A percentile compares a stretch with the other conserved stretches of the same genome.
phyloP scores from a whole-genome alignment of 2,888 invertebrate genomes.

The Tortrix viridana region DNA sequence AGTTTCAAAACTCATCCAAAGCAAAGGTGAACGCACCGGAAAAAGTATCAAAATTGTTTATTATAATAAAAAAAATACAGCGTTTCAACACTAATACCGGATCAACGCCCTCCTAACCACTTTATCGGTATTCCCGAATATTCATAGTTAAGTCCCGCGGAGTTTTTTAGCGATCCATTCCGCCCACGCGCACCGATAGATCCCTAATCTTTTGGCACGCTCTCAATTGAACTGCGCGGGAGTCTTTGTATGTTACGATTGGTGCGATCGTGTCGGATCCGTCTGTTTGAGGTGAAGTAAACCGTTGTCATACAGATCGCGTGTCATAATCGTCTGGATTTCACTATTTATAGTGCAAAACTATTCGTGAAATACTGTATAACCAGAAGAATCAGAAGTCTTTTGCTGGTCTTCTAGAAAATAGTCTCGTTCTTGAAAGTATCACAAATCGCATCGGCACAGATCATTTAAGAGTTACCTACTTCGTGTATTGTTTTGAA shows the following conservation, averaged over 20 bases:
- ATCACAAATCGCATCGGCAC: too few species aligned
- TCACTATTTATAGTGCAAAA: too few species aligned
- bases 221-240: slow-evolving; percentile 67
- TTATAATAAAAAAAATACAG: slow-evolving; percentile 9
- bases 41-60: background rate
- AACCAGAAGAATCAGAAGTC: too few species aligned
- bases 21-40: background rate
- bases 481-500: too few species aligned
- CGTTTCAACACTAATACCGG: slow-evolving; percentile 22
- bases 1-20: too few species aligned
- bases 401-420: too few species aligned
- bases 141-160: slow-evolving; percentile 52
- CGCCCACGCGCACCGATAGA: slow-evolving; percentile 61
- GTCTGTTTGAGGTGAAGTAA: slow-evolving; percentile 23
- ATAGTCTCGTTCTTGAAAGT: too few species aligned
- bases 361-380: too few species aligned
- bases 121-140: slow-evolving; percentile 32
- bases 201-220: slow-evolving; percentile 74
- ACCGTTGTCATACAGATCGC: too few species aligned
- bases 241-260: slow-evolving; percentile 55
- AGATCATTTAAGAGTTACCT: too few species aligned
- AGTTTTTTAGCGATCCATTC: slow-evolving; percentile 62
- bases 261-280: slow-evolving; percentile 46
- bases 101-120: slow-evolving; percentile 31
- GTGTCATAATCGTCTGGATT: too few species aligned